A percentile compares a stretch with the other conserved stretches of the same genome.
These are phyloP conservation scores for Pelmatolapia mariae DNA, from an alignment of 2,113 vertebrate species.

Conservation along the genomic window DNA sequence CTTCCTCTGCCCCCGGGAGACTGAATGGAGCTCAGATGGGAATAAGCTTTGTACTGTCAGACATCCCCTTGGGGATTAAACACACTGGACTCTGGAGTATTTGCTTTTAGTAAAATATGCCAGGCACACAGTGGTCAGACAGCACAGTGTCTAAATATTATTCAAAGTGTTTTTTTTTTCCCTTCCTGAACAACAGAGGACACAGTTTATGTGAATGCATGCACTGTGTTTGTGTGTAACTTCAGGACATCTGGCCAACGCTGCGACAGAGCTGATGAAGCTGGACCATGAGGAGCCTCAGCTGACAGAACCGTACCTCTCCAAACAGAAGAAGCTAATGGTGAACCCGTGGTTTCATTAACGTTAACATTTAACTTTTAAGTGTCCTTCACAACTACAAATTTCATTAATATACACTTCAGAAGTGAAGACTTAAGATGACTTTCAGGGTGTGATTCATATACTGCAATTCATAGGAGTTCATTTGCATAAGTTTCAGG, in stretches of 20 bases:
- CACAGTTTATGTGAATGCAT: not conserved
- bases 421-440: not conserved
- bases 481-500: not conserved
- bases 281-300: constrained; percentile 93
- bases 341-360: constrained; percentile 58
- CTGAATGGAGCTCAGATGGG: not conserved
- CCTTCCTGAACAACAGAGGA: not conserved
- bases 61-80: not conserved
- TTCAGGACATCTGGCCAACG: constrained; percentile 90
- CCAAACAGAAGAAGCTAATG: constrained; percentile 99
- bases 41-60: not conserved
- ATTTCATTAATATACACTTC: not conserved
- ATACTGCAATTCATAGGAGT: not conserved
- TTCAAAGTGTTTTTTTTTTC: not conserved
- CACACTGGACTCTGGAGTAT: not conserved
- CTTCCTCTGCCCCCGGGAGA: not conserved
- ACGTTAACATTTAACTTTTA: fast-evolving
- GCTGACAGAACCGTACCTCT: constrained; percentile 95
- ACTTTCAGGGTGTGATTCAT: not conserved
- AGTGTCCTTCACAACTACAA: not conserved
- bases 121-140: not conserved
- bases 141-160: not conserved
- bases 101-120: not conserved
- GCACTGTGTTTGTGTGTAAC: not conserved
- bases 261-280: constrained; percentile 92